These are phyloP conservation scores for Oreortyx pictus DNA, from an alignment of 2,797 vertebrate species.

Conservation along the genomic window DNA sequence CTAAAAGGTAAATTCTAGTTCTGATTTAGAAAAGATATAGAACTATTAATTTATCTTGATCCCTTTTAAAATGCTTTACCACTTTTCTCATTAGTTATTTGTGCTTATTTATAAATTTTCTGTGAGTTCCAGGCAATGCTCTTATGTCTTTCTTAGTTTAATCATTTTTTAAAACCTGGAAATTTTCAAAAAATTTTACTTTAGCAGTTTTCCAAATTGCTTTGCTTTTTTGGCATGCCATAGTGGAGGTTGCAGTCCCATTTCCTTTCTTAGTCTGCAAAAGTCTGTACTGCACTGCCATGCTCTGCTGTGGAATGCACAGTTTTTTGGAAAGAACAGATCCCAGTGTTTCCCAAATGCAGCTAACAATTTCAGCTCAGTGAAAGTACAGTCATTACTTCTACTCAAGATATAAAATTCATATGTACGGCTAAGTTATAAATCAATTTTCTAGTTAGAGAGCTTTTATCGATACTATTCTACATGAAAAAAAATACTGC, in stretches of 20 bases:
- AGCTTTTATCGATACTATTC: not conserved
- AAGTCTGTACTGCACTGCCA: not conserved
- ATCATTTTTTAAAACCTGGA: not conserved
- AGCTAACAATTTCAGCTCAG: not conserved
- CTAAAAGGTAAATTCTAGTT: not conserved
- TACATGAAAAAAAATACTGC: not conserved
- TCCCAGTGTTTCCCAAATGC: not conserved
- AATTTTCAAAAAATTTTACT: not conserved
- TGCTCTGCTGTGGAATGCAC: rapidly evolving
- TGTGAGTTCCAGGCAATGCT: not conserved
- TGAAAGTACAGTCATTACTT: not conserved
- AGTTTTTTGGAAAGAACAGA: not conserved
- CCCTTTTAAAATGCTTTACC: not conserved
- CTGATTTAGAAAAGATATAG: not conserved
- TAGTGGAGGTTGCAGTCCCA: not conserved
- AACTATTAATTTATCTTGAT: not conserved
- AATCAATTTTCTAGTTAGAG: not conserved
- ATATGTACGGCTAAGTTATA: not conserved
- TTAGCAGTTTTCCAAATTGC: not conserved
- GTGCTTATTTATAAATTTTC: not conserved
- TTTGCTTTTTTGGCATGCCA: not conserved
- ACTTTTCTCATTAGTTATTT: not conserved
- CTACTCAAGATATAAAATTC: not conserved
- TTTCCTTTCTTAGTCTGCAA: not conserved
- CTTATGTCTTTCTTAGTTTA: not conserved